These are phyloP conservation scores for Amazona guildingii DNA, from an alignment of 2,113 vertebrate species.

Conservation along the genomic window DNA sequence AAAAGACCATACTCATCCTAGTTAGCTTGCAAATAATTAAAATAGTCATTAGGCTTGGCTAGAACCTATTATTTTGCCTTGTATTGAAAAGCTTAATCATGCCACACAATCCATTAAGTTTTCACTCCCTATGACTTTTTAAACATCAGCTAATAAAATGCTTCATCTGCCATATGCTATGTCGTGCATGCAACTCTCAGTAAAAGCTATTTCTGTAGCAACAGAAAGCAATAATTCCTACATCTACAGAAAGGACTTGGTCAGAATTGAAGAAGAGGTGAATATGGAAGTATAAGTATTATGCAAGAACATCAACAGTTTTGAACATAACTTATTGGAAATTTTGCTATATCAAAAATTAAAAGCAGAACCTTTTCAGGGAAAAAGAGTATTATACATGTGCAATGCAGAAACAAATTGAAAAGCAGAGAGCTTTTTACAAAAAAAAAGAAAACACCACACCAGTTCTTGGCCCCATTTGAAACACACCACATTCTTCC, in stretches of 20 bases:
- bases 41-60: neutral
- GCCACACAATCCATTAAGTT: neutral
- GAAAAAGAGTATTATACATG: neutral
- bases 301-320: neutral
- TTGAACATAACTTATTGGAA: neutral
- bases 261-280: neutral
- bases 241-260: neutral
- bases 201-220: neutral
- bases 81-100: conserved; percentile 24
- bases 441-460: neutral
- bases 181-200: accelerated
- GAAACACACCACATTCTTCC: neutral
- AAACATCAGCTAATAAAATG: neutral
- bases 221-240: neutral
- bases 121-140: neutral
- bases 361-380: neutral
- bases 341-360: neutral
- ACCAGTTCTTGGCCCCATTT: neutral
- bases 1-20: neutral
- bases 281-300: neutral
- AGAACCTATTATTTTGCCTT: neutral
- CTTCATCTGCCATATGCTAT: neutral
- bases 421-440: neutral
- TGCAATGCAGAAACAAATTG: neutral
- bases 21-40: neutral